phyloP scores from a whole-genome alignment of 2,113 vertebrate genomes.

The Rattus rattus region DNA sequence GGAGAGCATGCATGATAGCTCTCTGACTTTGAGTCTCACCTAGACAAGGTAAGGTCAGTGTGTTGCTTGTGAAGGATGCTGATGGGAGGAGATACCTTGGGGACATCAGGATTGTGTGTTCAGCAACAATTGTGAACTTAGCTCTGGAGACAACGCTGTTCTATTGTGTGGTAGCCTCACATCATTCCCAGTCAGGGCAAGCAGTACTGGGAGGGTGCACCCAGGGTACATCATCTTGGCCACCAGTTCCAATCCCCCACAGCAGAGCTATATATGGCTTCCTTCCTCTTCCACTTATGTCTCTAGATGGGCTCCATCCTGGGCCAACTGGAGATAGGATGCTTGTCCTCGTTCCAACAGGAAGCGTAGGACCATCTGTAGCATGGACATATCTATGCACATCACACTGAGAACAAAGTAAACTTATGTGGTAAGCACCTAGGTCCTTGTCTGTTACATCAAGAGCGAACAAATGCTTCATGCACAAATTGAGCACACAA shows the following conservation, averaged over 20 bases:
- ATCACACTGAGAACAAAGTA: background rate
- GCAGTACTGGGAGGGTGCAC: background rate
- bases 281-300: background rate
- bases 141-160: no score
- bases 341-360: background rate
- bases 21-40: background rate
- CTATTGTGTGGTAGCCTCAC: background rate
- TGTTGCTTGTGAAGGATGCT: background rate
- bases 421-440: background rate
- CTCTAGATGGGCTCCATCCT: background rate
- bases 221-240: no score
- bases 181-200: no score
- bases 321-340: background rate
- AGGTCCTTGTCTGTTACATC: background rate
- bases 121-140: background rate
- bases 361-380: background rate
- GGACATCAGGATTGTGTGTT: background rate
- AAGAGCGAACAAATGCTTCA: background rate
- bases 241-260: no score
- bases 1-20: no score
- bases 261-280: background rate
- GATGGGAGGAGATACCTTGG: fast-evolving
- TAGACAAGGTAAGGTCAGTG: background rate
- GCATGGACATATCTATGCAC: no score
- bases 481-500: no score